Evolutionary conservation across 1,140 invertebrate species (phyloP), one percentile per base, ranked within the genome.

Genomic region (Cardiocondyla obscurior): DNA sequence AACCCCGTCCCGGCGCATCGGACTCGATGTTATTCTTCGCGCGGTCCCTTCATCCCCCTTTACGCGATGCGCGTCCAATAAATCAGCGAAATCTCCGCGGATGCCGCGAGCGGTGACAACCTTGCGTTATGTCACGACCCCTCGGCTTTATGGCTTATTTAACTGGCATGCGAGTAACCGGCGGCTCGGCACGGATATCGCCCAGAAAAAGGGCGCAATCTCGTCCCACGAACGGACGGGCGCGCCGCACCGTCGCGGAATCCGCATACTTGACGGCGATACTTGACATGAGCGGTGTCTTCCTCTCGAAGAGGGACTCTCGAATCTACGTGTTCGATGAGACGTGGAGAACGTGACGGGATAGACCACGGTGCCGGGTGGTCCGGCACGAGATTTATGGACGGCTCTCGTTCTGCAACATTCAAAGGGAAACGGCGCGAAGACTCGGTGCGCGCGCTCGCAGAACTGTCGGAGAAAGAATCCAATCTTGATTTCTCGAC

Each of bases 311-410:
- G 39, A 57, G 36, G 10, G 39, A 19, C 39, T 76, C 73, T 87
- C 74, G 84, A 85, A 83, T 82, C 82, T 83, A 53, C 84, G 85
- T 51, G 77, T 81, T 88, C 85, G 72, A 88, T 85, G 88, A 70
- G 88, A 85, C 88, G 86, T 74, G 76, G 70, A 88, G 83, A 86
- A 88, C 77, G 88, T 81, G 86, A 88, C 46, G 79, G 81, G 53
- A 58, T 79, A 73, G 82, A 53, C 86, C 72, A 19, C 64, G 33
- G 74, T 53, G 64, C 74, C 84, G 89, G 89, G 89, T 89, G 89
- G 89, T 90, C 89, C 88, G 70, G 74, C 51, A 57, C 14, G 82
- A 88, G 88, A 90, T 90, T 89, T 89, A 90, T 89, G 77, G 62
- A 62, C 62, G 77, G 46, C 76, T 73, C 83, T 73, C 83, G 86